Evolutionary conservation across 2,888 invertebrate species (phyloP), one percentile per base, ranked within the genome.

Genomic region (Noctua janthe): DNA sequence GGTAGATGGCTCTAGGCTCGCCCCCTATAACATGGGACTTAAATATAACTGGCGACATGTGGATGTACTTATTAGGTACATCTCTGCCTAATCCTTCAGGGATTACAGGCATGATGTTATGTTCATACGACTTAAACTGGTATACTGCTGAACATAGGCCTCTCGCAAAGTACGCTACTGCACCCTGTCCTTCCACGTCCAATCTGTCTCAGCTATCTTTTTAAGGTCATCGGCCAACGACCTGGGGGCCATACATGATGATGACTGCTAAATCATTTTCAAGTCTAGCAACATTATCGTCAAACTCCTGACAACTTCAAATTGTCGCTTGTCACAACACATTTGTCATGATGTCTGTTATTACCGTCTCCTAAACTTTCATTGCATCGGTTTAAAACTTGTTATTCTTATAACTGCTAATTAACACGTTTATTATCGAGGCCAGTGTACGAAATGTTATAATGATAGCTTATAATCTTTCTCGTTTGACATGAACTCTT

Each of bases 381-480:
- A 71, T 89, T 79, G 83, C 74, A 74, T 76, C 23, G 35, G 86
- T 76, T 81, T 75, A 69, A 75, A 79, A 74, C 76, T 76, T 73
- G 87, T 84, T 80, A 73, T 56, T 62, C 35, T 35, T 56, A 66
- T 72, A 89, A 85, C 90, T 81, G 81, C 80, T 90, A 91, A 92
- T 93, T 92, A 93, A 87, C 84, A 81, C 89, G 69, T 81, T 75
- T 79, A 51, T 2, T 76, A 89, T 87, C 82, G 88, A 86, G 90
- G 87, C 74, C 88, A 85, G 88, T 87, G 86, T 89, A 90, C 77
- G 77, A 90, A 91, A 91, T 84, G 83, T 89, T 84, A 87, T 92
- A 91, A 91, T 92, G 78, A 93, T 91, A 88, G 85, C 83, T 88
- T 89, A 88, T 88, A 87, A 86, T 88, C 81, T 86, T 77, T 90